A percentile compares a stretch with the other conserved stretches of the same genome.
phyloP scores from a whole-genome alignment of 2,888 invertebrate species.

The Chromoteleia sp. region DNA sequence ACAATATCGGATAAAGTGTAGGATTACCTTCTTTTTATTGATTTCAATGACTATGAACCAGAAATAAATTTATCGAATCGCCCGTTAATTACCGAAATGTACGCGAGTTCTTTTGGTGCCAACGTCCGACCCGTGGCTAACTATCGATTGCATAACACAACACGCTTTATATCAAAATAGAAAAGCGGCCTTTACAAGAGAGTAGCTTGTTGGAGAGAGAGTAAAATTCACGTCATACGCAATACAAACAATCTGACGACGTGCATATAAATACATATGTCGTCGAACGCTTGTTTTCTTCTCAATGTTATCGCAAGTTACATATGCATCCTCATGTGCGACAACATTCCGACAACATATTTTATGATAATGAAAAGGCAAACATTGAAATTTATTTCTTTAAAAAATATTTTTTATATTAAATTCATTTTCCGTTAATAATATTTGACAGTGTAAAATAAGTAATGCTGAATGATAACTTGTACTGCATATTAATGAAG shows the following conservation, averaged over 20 bases:
- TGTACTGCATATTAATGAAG: background rate
- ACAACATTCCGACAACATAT: background rate
- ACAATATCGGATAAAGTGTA: background rate
- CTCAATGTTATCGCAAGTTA: conserved; percentile 18
- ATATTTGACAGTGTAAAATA: too few species aligned
- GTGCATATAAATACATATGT: conserved; percentile 34
- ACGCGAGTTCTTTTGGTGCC: conserved; percentile 50
- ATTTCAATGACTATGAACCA: background rate
- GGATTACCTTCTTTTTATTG: background rate
- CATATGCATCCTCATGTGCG: conserved; percentile 25
- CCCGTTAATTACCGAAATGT: conserved; percentile 28
- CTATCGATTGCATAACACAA: conserved; percentile 60
- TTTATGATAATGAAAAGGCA: background rate
- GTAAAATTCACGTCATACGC: conserved; percentile 49
- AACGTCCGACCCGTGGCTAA: conserved; percentile 68
- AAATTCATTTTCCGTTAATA: too few species aligned
- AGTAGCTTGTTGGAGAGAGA: conserved; percentile 30
- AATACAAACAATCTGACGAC: conserved; percentile 45
- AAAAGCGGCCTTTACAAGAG: conserved; percentile 34
- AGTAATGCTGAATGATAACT: background rate
- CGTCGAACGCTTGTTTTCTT: conserved; percentile 40
- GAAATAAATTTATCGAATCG: background rate
- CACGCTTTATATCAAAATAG: conserved; percentile 58
- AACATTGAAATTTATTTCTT: background rate
- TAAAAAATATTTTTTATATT: too few species aligned